These are phyloP conservation scores for Poicephalus gulielmi DNA, from an alignment of 2,113 vertebrate species.

Conservation along the genomic window DNA sequence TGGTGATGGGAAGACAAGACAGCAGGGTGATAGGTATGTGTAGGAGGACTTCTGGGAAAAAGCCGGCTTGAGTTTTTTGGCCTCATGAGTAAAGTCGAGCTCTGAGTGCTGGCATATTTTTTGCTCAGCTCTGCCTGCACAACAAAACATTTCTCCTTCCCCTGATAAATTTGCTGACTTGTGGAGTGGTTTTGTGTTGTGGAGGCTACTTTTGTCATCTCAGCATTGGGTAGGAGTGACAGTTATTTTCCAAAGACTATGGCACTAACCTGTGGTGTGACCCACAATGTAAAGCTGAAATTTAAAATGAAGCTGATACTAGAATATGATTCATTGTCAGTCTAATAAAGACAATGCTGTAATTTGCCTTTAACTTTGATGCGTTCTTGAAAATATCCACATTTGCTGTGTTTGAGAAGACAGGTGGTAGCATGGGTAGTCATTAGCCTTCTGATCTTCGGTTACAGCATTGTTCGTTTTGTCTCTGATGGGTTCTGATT, in stretches of 20 bases:
- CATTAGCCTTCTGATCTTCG: neutral
- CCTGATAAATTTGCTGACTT: conserved; percentile 4
- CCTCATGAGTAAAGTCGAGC: conserved; percentile 36
- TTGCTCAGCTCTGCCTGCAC: neutral
- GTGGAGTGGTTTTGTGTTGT: neutral
- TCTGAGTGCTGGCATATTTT: conserved; percentile 45
- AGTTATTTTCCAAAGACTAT: neutral
- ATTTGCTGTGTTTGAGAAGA: neutral
- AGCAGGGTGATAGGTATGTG: conserved; percentile 4
- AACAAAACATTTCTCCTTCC: neutral
- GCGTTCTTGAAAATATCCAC: neutral
- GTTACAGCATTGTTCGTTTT: neutral
- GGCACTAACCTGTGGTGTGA: neutral
- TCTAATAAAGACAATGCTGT: neutral
- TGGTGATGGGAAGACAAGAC: conserved; percentile 60
- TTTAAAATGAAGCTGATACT: neutral
- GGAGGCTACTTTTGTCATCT: neutral
- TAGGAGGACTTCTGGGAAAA: conserved; percentile 43
- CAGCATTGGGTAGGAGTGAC: neutral
- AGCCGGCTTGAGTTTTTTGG: conserved; percentile 33
- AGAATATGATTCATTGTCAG: neutral
- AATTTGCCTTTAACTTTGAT: neutral
- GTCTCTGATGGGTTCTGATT: neutral
- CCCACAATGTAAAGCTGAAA: neutral
- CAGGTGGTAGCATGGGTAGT: neutral